These are phyloP conservation scores for Exephanes ischioxanthus DNA, from an alignment of 2,888 invertebrate species.

Conservation along the genomic window DNA sequence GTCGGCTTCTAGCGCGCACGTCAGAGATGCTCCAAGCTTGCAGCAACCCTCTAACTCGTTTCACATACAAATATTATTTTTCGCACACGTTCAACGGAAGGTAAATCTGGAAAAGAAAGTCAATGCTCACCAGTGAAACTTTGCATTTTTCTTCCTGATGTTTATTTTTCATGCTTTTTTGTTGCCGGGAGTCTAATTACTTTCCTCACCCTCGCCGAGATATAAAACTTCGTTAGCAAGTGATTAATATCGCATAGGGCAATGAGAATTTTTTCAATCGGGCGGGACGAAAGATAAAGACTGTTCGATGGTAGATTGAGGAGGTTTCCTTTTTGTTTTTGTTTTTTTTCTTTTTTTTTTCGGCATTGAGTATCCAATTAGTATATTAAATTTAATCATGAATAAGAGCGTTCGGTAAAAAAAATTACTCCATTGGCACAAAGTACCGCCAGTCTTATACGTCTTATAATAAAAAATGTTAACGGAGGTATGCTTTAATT, in stretches of 20 bases:
- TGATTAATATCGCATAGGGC: slow-evolving; percentile 16
- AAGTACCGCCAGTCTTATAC: background rate
- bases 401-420: background rate
- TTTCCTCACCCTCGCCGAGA: background rate
- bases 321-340: background rate
- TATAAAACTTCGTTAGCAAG: slow-evolving; percentile 13
- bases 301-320: background rate
- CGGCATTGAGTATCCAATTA: background rate
- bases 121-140: background rate
- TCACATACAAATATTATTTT: too few relatives aligned
- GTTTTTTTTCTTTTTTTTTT: background rate
- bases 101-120: too few relatives aligned
- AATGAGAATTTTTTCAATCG: background rate
- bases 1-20: too few relatives aligned
- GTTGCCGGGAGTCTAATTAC: slow-evolving; percentile 2
- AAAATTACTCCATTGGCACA: background rate
- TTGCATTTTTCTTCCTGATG: background rate
- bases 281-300: background rate
- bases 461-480: background rate
- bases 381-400: background rate
- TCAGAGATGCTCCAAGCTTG: too few relatives aligned
- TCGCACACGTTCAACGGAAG: too few relatives aligned
- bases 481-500: background rate
- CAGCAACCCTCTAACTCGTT: too few relatives aligned
- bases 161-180: background rate